These are phyloP conservation scores for Macquaria australasica DNA, from an alignment of 2,113 vertebrate genomes.

Conservation along the genomic window DNA sequence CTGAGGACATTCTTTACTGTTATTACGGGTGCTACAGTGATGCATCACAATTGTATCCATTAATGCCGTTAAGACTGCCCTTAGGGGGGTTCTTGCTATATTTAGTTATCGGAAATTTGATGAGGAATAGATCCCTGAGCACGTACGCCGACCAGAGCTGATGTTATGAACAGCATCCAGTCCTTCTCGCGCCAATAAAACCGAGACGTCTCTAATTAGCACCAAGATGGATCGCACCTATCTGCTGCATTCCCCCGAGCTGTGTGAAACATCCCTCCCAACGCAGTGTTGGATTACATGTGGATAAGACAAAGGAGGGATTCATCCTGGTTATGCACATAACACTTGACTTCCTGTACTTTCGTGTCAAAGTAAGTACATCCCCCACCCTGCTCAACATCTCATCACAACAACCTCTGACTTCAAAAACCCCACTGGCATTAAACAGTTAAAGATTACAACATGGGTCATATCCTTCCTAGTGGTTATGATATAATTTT, in stretches of 20 bases:
- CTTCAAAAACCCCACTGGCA: neutral
- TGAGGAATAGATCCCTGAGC: slow-evolving; percentile 58
- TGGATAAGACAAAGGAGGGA: slow-evolving; percentile 48
- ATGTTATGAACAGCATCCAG: slow-evolving; percentile 46
- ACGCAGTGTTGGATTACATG: slow-evolving; percentile 52
- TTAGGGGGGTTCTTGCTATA: slow-evolving; percentile 54
- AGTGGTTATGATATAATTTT: neutral
- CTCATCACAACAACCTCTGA: slow-evolving; percentile 12
- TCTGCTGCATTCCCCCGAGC: slow-evolving; percentile 49
- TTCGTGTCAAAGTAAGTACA: slow-evolving; percentile 26
- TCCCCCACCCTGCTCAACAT: neutral
- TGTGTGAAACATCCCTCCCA: slow-evolving; percentile 38
- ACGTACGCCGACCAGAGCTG: slow-evolving; percentile 30
- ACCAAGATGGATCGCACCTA: slow-evolving; percentile 60
- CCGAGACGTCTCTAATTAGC: slow-evolving; percentile 72
- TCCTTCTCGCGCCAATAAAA: slow-evolving; percentile 60
- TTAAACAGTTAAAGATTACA: slow-evolving; percentile 24
- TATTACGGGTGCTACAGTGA: slow-evolving; percentile 59
- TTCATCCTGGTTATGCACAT: slow-evolving; percentile 33
- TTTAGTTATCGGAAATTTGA: slow-evolving; percentile 73
- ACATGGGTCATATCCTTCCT: neutral
- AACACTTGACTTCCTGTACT: slow-evolving; percentile 28
- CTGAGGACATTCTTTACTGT: slow-evolving; percentile 18
- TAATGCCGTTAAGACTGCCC: slow-evolving; percentile 53
- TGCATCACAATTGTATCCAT: slow-evolving; percentile 51